phyloP scores from a whole-genome alignment of 2,888 invertebrate species.

The Ceramica pisi region DNA sequence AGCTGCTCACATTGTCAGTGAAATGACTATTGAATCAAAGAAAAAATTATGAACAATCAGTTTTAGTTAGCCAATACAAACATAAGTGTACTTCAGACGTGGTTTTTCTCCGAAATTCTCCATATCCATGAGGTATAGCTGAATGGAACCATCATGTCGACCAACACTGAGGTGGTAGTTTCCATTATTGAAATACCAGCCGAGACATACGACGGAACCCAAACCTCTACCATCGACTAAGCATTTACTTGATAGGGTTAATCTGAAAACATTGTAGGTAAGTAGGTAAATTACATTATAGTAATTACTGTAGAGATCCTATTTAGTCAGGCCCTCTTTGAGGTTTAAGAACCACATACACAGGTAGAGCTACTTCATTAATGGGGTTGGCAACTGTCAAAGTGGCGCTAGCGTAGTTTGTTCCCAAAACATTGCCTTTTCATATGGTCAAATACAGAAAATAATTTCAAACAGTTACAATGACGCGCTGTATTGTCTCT shows the following conservation, averaged over 20 bases:
- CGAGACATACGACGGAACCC: constrained; percentile 85
- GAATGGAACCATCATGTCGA: constrained; percentile 88
- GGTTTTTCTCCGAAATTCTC: constrained; percentile 83
- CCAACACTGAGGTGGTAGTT: constrained; percentile 84
- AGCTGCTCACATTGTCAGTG: background rate
- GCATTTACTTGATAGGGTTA: constrained; percentile 79
- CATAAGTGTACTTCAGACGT: constrained; percentile 85
- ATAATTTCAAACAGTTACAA: too few relatives aligned
- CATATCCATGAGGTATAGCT: constrained; percentile 88
- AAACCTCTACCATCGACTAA: constrained; percentile 85
- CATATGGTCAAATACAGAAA: too few relatives aligned
- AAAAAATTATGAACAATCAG: background rate
- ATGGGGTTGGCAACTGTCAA: too few relatives aligned
- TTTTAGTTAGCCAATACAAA: constrained; percentile 66
- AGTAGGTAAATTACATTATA: background rate
- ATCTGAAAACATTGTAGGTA: constrained; percentile 67
- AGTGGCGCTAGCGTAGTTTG: too few relatives aligned
- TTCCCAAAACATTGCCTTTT: too few relatives aligned
- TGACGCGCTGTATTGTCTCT: too few relatives aligned
- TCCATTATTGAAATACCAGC: constrained; percentile 80
- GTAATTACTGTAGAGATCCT: background rate
- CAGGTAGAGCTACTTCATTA: background rate
- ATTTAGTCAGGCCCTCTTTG: background rate
- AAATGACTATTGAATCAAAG: background rate
- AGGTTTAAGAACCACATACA: background rate